Percentiles rank a stretch among this genome's conserved stretches.
phyloP scores from a whole-genome alignment of 2,797 vertebrate genomes.

The Galaxias olidus region DNA sequence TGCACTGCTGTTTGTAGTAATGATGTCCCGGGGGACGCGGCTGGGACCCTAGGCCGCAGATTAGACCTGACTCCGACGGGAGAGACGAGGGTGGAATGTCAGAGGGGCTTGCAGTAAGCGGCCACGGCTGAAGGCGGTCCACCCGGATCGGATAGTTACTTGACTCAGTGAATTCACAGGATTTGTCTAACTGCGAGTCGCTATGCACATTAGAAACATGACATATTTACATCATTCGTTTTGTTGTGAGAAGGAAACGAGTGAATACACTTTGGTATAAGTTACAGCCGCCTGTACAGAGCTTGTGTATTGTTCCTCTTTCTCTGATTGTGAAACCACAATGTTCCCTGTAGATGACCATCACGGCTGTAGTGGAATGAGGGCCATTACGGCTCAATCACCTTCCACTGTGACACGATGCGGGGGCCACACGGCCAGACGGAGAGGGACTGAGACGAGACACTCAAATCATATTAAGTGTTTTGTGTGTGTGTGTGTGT shows the following conservation, averaged over 20 bases:
- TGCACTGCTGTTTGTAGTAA: conserved; percentile 37
- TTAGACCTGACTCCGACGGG: conserved; percentile 3
- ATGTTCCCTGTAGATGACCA: too few relatives aligned
- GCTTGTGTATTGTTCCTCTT: too few relatives aligned
- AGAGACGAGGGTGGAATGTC: conserved; percentile 2
- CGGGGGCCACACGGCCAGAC: not conserved
- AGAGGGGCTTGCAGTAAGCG: not conserved
- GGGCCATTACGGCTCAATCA: not conserved
- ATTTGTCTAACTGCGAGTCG: too few relatives aligned
- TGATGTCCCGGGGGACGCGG: conserved; percentile 34
- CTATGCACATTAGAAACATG: too few relatives aligned
- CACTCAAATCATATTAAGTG: not conserved
- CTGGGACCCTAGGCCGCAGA: conserved; percentile 12
- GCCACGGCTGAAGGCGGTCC: too few relatives aligned
- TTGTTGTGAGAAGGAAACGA: too few relatives aligned
- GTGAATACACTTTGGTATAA: too few relatives aligned
- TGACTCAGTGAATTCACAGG: too few relatives aligned
- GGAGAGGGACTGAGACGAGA: not conserved
- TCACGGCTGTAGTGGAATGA: not conserved
- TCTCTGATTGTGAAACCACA: too few relatives aligned
- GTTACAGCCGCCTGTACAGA: too few relatives aligned
- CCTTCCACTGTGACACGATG: not conserved
- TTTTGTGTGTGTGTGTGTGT: not conserved
- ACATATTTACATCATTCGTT: too few relatives aligned
- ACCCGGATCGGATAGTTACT: too few relatives aligned